Evolutionary conservation across 2,113 vertebrate species (phyloP).

Genomic region (Mastomys coucha): DNA sequence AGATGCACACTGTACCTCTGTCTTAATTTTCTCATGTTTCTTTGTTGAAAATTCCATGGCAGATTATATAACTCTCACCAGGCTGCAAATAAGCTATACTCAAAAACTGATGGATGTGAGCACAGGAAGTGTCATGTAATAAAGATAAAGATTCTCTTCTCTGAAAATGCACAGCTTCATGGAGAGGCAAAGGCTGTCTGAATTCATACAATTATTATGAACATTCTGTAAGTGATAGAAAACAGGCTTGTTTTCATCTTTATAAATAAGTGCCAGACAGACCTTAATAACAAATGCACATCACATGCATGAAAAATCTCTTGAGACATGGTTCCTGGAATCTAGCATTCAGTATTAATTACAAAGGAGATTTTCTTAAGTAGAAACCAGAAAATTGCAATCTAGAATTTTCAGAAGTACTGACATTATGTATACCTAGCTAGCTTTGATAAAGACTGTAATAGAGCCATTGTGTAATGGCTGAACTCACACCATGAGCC

Average conservation of each 20-base stretch:
- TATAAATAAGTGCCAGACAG: slow-evolving; percentile 66
- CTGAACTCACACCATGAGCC: not conserved
- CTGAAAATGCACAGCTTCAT: slow-evolving; percentile 55
- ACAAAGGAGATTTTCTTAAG: slow-evolving; percentile 48
- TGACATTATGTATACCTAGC: not conserved
- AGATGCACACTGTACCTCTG: not conserved
- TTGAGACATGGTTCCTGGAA: slow-evolving; percentile 67
- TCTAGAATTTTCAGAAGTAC: slow-evolving; percentile 29
- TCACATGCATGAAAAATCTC: slow-evolving; percentile 10
- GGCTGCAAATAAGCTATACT: slow-evolving; percentile 66
- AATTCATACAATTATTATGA: slow-evolving; percentile 61
- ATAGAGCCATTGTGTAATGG: not conserved
- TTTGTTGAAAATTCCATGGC: slow-evolving; percentile 54
- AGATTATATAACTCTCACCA: slow-evolving; percentile 58
- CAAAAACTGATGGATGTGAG: slow-evolving; percentile 63
- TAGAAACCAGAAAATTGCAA: slow-evolving; percentile 49
- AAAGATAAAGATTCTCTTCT: slow-evolving; percentile 61
- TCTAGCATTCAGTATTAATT: slow-evolving; percentile 70
- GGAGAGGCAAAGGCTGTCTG: slow-evolving; percentile 34
- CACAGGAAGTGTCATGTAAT: slow-evolving; percentile 53
- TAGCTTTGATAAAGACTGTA: not conserved
- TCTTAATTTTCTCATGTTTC: slow-evolving; percentile 52
- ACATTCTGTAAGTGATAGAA: slow-evolving; percentile 51
- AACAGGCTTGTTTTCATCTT: slow-evolving; percentile 64
- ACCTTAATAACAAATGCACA: slow-evolving; percentile 68